Evolutionary conservation across 2,113 vertebrate species (phyloP).

Genomic region (Semnopithecus entellus): DNA sequence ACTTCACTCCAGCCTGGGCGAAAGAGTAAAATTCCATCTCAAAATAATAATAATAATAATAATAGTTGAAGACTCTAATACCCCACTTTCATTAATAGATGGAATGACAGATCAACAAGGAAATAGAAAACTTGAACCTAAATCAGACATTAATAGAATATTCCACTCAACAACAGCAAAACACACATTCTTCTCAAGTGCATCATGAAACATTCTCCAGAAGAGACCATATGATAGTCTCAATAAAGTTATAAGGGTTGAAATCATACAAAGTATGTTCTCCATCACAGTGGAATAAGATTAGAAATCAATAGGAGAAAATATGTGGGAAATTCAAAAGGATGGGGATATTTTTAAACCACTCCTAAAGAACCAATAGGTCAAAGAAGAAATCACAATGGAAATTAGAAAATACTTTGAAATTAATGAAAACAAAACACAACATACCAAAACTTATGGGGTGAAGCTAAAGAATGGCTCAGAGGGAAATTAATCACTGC

Average conservation of each 20-base stretch:
- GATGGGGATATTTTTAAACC: not conserved
- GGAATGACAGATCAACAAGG: not conserved
- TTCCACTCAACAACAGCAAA: not conserved
- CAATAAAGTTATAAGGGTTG: not conserved
- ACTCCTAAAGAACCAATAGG: not conserved
- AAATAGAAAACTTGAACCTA: not conserved
- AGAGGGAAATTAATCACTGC: not conserved
- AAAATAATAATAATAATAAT: no score
- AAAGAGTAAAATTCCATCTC: no score
- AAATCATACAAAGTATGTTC: not conserved
- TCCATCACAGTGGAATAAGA: not conserved
- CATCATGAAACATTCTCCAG: not conserved
- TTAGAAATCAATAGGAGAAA: not conserved
- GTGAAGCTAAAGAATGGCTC: not conserved
- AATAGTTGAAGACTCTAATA: not conserved
- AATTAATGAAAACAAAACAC: constrained; percentile 15
- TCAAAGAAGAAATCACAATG: not conserved
- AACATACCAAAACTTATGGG: not conserved
- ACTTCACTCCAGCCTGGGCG: no score
- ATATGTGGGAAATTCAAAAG: not conserved
- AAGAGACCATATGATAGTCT: not conserved
- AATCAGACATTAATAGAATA: not conserved
- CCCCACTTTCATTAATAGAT: not conserved
- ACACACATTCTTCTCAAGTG: not conserved
- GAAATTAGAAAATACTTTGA: constrained; percentile 2